Conservation (phyloP, 2,888 invertebrate species). For the Ganaspis brasiliensis region DNA sequence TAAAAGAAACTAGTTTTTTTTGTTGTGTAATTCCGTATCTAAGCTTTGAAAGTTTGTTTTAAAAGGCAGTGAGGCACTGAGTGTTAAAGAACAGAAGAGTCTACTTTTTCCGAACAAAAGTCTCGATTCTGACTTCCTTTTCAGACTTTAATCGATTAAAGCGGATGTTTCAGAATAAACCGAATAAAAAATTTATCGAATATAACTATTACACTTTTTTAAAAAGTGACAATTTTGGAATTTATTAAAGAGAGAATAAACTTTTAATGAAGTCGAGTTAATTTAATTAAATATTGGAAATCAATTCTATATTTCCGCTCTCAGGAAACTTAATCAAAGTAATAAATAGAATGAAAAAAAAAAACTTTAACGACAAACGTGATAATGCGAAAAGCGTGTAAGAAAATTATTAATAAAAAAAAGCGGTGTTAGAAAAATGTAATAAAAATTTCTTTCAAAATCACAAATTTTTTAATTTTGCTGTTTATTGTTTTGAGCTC, state of each 20-base stretch:
- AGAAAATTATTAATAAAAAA: no score
- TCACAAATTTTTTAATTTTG: no score
- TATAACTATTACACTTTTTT: background rate
- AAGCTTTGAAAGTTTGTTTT: conserved; percentile 32
- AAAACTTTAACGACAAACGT: background rate
- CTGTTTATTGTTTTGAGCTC: no score
- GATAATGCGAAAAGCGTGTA: no score
- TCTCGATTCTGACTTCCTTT: conserved; percentile 14
- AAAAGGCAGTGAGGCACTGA: conserved; percentile 5
- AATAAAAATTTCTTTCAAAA: no score
- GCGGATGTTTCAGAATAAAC: background rate
- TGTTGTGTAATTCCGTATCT: background rate
- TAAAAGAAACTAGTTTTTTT: background rate
- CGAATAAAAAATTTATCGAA: background rate
- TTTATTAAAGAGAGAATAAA: background rate
- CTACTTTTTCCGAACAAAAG: conserved; percentile 18
- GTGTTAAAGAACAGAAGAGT: conserved; percentile 23
- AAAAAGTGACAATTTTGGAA: background rate
- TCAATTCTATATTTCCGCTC: background rate
- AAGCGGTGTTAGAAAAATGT: no score
- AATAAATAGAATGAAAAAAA: background rate
- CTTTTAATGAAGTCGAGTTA: no score
- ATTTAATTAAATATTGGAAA: background rate
- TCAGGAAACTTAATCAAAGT: no score
- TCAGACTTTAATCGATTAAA: conserved; percentile 33